Evolutionary conservation across 2,888 invertebrate species (phyloP).

Genomic region (Pseudococcus viburni): DNA sequence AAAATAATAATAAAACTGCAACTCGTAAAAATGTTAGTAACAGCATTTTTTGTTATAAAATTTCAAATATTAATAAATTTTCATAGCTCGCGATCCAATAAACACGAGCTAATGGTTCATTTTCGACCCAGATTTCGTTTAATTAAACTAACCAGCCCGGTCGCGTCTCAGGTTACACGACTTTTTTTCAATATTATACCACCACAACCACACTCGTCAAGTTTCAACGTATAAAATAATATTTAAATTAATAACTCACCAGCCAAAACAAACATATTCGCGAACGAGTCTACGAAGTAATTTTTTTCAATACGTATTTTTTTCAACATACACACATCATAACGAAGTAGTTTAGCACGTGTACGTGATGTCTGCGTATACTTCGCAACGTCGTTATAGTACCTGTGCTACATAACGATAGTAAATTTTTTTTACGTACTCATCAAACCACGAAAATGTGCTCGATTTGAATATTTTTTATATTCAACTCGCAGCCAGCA

Average conservation of each 20-base stretch:
- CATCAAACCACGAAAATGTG: slow-evolving; percentile 30
- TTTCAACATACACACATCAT: background rate
- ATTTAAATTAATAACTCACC: background rate
- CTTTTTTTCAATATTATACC: background rate
- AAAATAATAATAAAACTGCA: too few relatives aligned
- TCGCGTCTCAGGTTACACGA: slow-evolving; percentile 1
- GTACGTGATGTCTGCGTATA: background rate
- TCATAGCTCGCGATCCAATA: background rate
- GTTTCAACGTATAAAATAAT: background rate
- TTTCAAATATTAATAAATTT: background rate
- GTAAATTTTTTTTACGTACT: background rate
- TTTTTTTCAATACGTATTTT: background rate
- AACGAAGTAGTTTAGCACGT: background rate
- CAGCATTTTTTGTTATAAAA: background rate
- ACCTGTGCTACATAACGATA: background rate
- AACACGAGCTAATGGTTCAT: background rate
- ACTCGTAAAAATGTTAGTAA: too few relatives aligned
- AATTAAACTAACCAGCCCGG: background rate
- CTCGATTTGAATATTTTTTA: slow-evolving; percentile 48
- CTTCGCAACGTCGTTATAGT: background rate
- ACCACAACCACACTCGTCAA: background rate
- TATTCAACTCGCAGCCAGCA: slow-evolving; percentile 8
- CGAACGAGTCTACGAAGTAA: background rate
- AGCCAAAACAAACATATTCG: background rate
- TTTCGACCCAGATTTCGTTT: slow-evolving; percentile 8